Conservation (phyloP, 2,888 invertebrate species). For the Synanthedon formicaeformis region DNA sequence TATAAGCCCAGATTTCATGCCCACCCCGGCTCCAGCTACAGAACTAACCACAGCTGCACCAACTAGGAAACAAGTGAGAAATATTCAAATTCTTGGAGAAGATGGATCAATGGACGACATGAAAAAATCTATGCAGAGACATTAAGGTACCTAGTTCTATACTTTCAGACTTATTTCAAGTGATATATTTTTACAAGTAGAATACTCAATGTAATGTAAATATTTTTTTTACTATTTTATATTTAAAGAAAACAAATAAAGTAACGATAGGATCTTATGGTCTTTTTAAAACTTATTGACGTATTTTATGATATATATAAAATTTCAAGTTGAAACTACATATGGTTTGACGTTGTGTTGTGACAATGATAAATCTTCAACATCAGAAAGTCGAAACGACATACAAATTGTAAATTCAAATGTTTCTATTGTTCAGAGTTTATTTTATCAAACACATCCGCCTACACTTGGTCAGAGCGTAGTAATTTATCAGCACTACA, state of each 20-base stretch:
- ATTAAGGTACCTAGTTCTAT: conserved; percentile 21
- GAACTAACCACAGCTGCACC: conserved; percentile 61
- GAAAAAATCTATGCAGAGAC: conserved; percentile 36
- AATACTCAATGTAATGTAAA: conserved; percentile 48
- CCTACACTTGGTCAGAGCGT: neutral
- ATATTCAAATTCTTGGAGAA: conserved; percentile 79
- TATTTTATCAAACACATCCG: conserved; percentile 5
- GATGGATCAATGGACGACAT: conserved; percentile 55
- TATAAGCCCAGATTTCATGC: conserved; percentile 72
- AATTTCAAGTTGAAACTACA: neutral
- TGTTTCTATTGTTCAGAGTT: conserved; percentile 11
- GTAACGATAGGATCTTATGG: too few relatives aligned
- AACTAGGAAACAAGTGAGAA: conserved; percentile 73
- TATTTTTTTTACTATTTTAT: conserved; percentile 14
- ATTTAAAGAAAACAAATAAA: too few relatives aligned
- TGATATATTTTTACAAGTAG: conserved; percentile 15
- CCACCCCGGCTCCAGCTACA: conserved; percentile 49
- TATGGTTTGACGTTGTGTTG: conserved; percentile 1
- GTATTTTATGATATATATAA: too few relatives aligned
- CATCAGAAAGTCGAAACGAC: neutral
- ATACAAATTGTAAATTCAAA: conserved; percentile 11
- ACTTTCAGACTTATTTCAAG: conserved; percentile 18
- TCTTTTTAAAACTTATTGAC: too few relatives aligned
- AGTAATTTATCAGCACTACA: neutral
- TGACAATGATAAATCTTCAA: conserved; percentile 9